A percentile compares a stretch with the other conserved stretches of the same genome.
These are phyloP conservation scores for Clostera curtula DNA, from an alignment of 2,888 invertebrate genomes.

Conservation along the genomic window DNA sequence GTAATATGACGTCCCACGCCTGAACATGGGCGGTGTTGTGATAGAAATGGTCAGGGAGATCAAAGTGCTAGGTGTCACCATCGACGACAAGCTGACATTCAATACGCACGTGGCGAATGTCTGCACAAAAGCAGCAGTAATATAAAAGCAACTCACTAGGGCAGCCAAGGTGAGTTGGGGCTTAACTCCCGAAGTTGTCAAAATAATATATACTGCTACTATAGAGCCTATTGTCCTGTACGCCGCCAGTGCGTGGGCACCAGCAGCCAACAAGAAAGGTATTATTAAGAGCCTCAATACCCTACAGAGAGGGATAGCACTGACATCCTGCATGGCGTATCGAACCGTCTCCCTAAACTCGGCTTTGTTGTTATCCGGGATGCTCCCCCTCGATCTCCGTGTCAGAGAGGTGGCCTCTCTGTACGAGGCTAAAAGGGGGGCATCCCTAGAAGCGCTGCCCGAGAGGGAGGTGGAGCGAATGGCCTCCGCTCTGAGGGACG, in stretches of 20 bases:
- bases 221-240: not conserved
- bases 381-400: too few relatives aligned
- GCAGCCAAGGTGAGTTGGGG: not conserved
- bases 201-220: too few relatives aligned
- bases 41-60: too few relatives aligned
- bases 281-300: not conserved
- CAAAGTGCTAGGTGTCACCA: not conserved
- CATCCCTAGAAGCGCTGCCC: not conserved
- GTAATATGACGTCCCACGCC: too few relatives aligned
- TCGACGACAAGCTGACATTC: not conserved
- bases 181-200: too few relatives aligned
- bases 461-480: not conserved
- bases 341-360: not conserved
- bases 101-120: not conserved
- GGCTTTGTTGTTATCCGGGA: not conserved
- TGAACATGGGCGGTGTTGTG: too few relatives aligned
- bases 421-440: too few relatives aligned
- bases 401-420: too few relatives aligned
- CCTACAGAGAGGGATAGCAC: not conserved
- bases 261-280: not conserved
- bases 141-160: not conserved
- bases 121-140: not conserved
- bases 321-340: not conserved
- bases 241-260: constrained; percentile 1
- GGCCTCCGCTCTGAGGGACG: too few relatives aligned